Percentiles rank a stretch among this genome's conserved stretches.
Evolutionary conservation across 2,797 vertebrate species (phyloP).

Genomic region (Melanitta fusca): DNA sequence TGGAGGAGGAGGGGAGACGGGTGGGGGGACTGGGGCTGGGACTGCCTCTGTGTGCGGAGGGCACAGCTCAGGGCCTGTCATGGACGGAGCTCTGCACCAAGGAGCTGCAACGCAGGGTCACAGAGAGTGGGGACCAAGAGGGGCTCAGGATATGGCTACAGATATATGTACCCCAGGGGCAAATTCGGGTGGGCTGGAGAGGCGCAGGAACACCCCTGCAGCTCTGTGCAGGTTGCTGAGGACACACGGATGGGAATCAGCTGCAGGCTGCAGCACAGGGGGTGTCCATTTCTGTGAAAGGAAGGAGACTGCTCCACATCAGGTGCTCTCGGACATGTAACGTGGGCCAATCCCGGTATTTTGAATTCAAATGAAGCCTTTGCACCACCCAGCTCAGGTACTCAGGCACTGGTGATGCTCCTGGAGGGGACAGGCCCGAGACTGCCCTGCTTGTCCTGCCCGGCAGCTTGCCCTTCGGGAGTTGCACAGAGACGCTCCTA

Average conservation of each 20-base stretch:
- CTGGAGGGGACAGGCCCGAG: accelerated
- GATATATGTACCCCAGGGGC: background rate
- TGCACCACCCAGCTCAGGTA: background rate
- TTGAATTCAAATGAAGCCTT: background rate
- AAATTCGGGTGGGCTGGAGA: background rate
- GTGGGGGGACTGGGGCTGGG: background rate
- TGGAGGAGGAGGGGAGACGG: background rate
- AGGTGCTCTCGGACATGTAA: background rate
- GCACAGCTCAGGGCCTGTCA: background rate
- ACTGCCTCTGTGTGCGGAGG: background rate
- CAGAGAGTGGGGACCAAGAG: background rate
- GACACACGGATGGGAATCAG: background rate
- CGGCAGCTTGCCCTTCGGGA: background rate
- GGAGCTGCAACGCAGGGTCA: background rate
- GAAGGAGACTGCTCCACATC: background rate
- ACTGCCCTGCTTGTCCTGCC: accelerated
- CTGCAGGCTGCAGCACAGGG: background rate
- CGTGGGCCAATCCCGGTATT: background rate
- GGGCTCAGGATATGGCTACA: background rate
- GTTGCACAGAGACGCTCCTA: background rate
- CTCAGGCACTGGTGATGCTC: accelerated
- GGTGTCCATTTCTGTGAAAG: background rate
- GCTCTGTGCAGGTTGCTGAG: background rate
- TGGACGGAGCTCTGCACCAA: background rate
- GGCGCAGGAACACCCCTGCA: background rate